phyloP scores from a whole-genome alignment of 2,888 invertebrate species.

The Megastigmus dorsalis region DNA sequence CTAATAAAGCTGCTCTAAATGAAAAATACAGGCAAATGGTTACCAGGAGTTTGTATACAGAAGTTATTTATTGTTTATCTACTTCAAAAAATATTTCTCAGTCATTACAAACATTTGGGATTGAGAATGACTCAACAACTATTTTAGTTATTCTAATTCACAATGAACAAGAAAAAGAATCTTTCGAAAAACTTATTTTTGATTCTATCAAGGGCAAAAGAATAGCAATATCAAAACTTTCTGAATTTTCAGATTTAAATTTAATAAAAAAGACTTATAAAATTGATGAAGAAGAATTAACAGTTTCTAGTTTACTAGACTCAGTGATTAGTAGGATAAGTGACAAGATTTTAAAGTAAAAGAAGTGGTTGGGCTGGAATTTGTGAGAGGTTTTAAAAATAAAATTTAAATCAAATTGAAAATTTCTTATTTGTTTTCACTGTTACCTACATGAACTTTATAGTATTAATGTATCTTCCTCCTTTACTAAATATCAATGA shows the following conservation, averaged over 20 bases:
- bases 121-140: slow-evolving; percentile 75
- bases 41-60: slow-evolving; percentile 80
- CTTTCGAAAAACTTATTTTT: slow-evolving; percentile 70
- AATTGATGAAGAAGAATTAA: slow-evolving; percentile 76
- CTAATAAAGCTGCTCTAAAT: slow-evolving; percentile 80
- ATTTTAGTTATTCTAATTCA: slow-evolving; percentile 75
- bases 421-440: slow-evolving; percentile 54
- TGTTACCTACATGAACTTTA: slow-evolving; percentile 54
- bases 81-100: slow-evolving; percentile 82
- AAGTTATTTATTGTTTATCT: slow-evolving; percentile 82
- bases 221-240: slow-evolving; percentile 75
- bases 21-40: slow-evolving; percentile 76
- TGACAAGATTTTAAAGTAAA: slow-evolving; percentile 78
- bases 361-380: slow-evolving; percentile 9
- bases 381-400: slow-evolving; percentile 45
- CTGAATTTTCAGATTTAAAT: slow-evolving; percentile 74
- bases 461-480: slow-evolving; percentile 43
- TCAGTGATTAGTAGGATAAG: slow-evolving; percentile 81
- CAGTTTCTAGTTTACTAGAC: slow-evolving; percentile 76
- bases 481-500: slow-evolving; percentile 45
- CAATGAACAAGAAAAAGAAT: slow-evolving; percentile 62
- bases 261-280: slow-evolving; percentile 79
- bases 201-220: slow-evolving; percentile 77
- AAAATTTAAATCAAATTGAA: slow-evolving; percentile 51
- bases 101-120: slow-evolving; percentile 81